Conservation (phyloP, 2,888 invertebrate species). For the Exephanes ischioxanthus region DNA sequence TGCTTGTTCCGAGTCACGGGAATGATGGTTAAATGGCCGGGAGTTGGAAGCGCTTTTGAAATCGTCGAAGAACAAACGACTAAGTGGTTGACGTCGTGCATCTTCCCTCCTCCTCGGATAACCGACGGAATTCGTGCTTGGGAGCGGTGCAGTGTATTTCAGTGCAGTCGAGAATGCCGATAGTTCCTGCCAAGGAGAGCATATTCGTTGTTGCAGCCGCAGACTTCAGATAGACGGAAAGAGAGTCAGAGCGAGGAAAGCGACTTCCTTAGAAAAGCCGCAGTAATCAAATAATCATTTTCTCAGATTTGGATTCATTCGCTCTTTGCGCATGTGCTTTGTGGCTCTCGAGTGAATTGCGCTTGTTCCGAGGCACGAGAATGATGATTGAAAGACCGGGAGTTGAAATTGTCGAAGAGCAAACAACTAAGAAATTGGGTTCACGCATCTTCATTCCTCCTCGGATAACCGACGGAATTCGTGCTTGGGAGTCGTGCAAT, state of each 20-base stretch:
- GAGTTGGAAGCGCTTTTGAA: too few species aligned
- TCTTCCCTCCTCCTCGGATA: too few species aligned
- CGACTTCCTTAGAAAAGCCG: background rate
- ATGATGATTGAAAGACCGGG: conserved; percentile 32
- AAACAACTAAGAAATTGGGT: background rate
- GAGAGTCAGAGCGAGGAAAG: background rate
- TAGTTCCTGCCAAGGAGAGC: too few species aligned
- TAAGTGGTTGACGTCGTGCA: too few species aligned
- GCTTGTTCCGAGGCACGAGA: background rate
- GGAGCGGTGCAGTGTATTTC: too few species aligned
- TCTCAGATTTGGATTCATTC: background rate
- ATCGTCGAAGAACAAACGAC: too few species aligned
- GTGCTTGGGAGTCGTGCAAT: background rate
- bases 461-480: conserved; percentile 1
- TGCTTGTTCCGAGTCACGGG: too few species aligned
- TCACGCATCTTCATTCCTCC: conserved; percentile 12
- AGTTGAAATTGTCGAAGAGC: conserved; percentile 29
- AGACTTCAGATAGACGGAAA: too few species aligned
- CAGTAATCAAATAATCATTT: background rate
- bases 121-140: too few species aligned
- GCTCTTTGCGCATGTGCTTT: background rate
- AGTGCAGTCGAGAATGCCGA: too few species aligned
- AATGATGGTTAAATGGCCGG: too few species aligned
- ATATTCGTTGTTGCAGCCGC: too few species aligned
- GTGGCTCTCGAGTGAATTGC: background rate